Conservation (phyloP, 2,888 invertebrate genomes). For the Dynastes maya region DNA sequence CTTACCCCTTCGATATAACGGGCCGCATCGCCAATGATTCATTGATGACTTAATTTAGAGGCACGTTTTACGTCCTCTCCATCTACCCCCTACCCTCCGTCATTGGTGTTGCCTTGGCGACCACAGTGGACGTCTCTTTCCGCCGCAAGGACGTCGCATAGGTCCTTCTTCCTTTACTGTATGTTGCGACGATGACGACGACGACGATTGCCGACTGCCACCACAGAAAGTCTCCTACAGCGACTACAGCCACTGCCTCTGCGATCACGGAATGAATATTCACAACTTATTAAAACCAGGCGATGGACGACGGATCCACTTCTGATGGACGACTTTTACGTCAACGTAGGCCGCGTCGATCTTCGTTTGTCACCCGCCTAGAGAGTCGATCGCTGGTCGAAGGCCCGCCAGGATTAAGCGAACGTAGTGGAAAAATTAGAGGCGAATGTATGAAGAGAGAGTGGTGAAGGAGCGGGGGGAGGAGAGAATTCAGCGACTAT, state of each 20-base stretch:
- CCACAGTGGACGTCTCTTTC: constrained; percentile 55
- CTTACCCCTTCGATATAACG: constrained; percentile 59
- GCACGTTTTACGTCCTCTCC: constrained; percentile 12
- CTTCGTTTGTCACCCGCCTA: not conserved
- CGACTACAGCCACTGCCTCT: constrained; percentile 32
- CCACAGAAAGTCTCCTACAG: constrained; percentile 32
- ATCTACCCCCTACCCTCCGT: not conserved
- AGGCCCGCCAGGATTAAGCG: not conserved
- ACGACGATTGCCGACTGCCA: constrained; percentile 37
- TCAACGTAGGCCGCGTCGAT: constrained; percentile 42
- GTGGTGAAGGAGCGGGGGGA: not conserved
- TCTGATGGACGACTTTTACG: constrained; percentile 33
- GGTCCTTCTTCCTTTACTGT: constrained; percentile 54
- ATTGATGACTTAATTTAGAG: constrained; percentile 62
- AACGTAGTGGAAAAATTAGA: constrained; percentile 39
- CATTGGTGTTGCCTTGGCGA: constrained; percentile 57
- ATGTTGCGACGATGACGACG: constrained; percentile 39
- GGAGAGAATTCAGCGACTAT: not conserved
- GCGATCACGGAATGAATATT: constrained; percentile 69
- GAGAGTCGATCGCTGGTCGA: constrained; percentile 11
- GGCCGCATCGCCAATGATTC: constrained; percentile 62
- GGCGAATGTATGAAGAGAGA: constrained; percentile 5
- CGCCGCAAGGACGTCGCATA: constrained; percentile 53
- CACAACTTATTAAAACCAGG: constrained; percentile 71
- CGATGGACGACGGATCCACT: constrained; percentile 32